Evolutionary conservation across 1,140 invertebrate genomes (phyloP).

Genomic region (Nilaparvata lugens): DNA sequence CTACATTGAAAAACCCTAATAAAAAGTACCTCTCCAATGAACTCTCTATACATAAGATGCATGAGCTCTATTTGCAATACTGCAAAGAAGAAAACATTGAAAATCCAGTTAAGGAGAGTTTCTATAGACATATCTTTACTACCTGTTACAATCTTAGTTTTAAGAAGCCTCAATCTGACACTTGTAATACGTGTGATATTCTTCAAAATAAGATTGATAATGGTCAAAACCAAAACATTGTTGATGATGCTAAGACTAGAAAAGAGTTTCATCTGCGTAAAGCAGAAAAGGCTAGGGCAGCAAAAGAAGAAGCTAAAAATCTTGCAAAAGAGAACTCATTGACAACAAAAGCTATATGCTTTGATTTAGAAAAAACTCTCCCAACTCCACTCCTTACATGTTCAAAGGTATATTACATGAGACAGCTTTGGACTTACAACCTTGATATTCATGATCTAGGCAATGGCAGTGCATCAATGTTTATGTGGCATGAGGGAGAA

Average conservation of each 20-base stretch:
- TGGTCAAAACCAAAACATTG: not conserved
- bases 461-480: constrained; percentile 17
- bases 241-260: not conserved
- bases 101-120: not conserved
- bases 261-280: no score
- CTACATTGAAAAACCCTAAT: not conserved
- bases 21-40: not conserved
- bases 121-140: not conserved
- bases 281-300: not conserved
- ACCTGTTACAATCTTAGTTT: not conserved
- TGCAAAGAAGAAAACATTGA: not conserved
- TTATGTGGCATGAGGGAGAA: constrained; percentile 21
- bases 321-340: not conserved
- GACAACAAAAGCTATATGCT: no score
- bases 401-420: constrained; percentile 7
- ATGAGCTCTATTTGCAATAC: not conserved
- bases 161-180: not conserved
- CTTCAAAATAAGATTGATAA: not conserved
- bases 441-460: constrained; percentile 17
- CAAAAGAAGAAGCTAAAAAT: not conserved
- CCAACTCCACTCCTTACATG: constrained; percentile 12
- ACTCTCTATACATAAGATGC: not conserved
- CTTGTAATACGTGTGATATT: not conserved
- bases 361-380: constrained; percentile 14
- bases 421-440: constrained; percentile 20